Base-by-base conservation (phyloP, 2,113 vertebrate species). In the Rhinoptilus africanus region DNA sequence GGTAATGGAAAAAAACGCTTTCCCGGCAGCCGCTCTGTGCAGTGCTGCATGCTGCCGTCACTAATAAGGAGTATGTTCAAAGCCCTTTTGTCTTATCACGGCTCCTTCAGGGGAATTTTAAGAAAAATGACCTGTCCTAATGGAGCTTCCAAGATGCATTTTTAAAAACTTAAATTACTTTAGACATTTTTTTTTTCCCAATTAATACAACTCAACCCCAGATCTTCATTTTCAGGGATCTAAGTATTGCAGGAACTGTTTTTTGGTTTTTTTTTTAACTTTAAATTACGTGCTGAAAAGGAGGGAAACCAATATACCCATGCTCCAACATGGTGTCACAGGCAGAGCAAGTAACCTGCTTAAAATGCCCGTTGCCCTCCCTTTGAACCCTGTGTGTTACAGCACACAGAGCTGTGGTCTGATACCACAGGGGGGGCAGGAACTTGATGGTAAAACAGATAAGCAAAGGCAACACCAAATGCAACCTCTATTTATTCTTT, bases 31-130 rank as follows among this genome's bases (percentile, higher is more conserved):
- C 48, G 43, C 78, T 41, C 34, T 37, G 18, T 21, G 41, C 50
- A 39, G 47, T 41, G 18, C 45, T 28, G 10, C 0, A 0, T 6
- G 20, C 17, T 62, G 53, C 27, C 5, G 1, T 72, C 73, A 75
- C 10, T 75, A 34, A 12, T 14, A 87, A 53, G 28, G 28, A 68
- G 23, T 5, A 37, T 5, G 21, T 47, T 79, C n/a, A 63, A 0
- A 76, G 20, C 4, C 53, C 50, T 28, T 14, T 32, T 88, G n/a
- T 57, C 43, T 82, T 69, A 41, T 6, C 47, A 47, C 5, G 20
- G 22, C 17, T 93, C 32, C 37, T 67, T 47, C 41, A 60, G 19
- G 14, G 4, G 10, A 87, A 56, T 60, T 81, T 60, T 60, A 34
- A 67, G 47, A 62, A 59, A 93, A 95, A 74, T 5, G 1, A 6